A percentile compares a stretch with the other conserved stretches of the same genome.
phyloP scores from a whole-genome alignment of 2,888 invertebrate genomes.

The Desoria tigrina region DNA sequence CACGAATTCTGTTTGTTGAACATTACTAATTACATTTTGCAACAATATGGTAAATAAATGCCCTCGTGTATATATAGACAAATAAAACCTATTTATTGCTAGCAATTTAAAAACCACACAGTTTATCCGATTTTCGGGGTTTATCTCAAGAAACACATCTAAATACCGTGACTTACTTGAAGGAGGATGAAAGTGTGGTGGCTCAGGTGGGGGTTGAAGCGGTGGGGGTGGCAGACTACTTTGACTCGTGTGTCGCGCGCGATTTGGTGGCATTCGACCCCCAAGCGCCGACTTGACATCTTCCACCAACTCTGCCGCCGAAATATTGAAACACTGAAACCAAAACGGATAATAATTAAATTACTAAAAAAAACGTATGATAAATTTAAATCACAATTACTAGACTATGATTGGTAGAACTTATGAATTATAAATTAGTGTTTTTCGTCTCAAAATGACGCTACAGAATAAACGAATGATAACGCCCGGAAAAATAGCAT shows the following conservation, averaged over 20 bases:
- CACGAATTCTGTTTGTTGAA: too few relatives aligned
- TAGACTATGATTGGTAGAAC: not conserved
- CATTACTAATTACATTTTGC: too few relatives aligned
- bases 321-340: conserved; percentile 79
- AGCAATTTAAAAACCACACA: not conserved
- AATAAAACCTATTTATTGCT: not conserved
- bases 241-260: conserved; percentile 50
- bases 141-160: not conserved
- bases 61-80: too few relatives aligned
- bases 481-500: too few relatives aligned
- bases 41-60: too few relatives aligned
- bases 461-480: too few relatives aligned
- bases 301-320: conserved; percentile 80
- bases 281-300: conserved; percentile 72
- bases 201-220: conserved; percentile 64
- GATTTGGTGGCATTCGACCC: conserved; percentile 62
- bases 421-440: not conserved
- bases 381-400: not conserved
- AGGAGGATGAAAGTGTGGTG: conserved; percentile 56
- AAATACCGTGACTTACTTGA: not conserved
- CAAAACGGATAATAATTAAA: not conserved
- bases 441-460: too few relatives aligned
- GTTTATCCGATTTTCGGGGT: not conserved
- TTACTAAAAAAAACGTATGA: conserved; percentile 4
- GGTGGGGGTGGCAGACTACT: conserved; percentile 64